Base-by-base conservation (phyloP, 2,888 invertebrate species). In the Creontiades dilutus region DNA sequence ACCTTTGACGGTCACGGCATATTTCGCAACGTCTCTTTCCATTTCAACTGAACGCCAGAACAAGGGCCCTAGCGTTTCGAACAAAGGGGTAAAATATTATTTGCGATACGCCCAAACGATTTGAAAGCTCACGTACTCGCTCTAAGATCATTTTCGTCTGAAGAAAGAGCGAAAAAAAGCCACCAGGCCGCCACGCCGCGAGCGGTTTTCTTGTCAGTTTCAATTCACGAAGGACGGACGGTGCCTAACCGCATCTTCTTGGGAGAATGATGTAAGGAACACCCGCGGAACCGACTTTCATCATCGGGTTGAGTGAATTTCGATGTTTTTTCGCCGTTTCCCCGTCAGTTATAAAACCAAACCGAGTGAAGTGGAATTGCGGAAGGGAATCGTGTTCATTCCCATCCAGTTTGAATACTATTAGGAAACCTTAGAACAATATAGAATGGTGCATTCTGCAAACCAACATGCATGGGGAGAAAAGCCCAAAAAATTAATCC, bases 131-230 rank as follows among this genome's bases (percentile, higher is more conserved):
- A 61, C 85, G 85, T 84, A 84, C 55, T n/a, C 85, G 85, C 57
- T 37, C 55, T 16, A 9, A 19, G 52, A 82, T 19, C 85, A n/a
- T 61, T 85, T 16, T 85, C 55, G 55, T 57, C 84, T 16, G 61
- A 57, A 28, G 85, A 85, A 85, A 52, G 82, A 27, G 78, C 46
- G n/a, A 85, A 85, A 37, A 37, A 37, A 85, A 85, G 61, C 57
- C 85, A 47, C 82, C 19, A 82, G 23, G 12, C 19, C 52, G 82
- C 82, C 52, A 16, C 52, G 52, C 82, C 82, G 46, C 52, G 52
- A 82, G 82, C 82, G 82, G 82, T 82, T 82, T 52, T 52, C 82
- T 82, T 82, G 82, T 82, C 82, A 82, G 82, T 82, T 82, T 82
- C 82, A 82, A 82, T 82, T 14, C 82, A 52, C 82, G 82, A 82